Evolutionary conservation across 2,797 vertebrate species (phyloP).

Genomic region (Staurois parvus): DNA sequence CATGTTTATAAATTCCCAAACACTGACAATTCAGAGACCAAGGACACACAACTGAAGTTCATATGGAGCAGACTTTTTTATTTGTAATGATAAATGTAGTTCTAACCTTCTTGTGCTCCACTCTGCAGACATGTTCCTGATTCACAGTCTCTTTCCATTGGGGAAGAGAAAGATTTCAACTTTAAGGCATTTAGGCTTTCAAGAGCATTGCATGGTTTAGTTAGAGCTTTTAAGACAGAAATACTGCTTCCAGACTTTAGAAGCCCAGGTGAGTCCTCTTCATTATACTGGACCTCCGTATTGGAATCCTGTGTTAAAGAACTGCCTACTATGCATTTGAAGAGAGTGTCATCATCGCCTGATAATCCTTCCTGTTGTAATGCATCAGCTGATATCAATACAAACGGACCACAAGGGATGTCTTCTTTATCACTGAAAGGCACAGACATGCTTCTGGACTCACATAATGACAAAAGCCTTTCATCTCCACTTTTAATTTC

Average conservation of each 20-base stretch:
- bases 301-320: not conserved
- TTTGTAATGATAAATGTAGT: not conserved
- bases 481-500: not conserved
- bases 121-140: slow-evolving; percentile 19
- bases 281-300: not conserved
- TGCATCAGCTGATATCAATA: not conserved
- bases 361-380: not conserved
- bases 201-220: slow-evolving; percentile 72
- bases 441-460: not conserved
- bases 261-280: slow-evolving; percentile 52
- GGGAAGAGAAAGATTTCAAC: slow-evolving; percentile 41
- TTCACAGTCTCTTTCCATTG: slow-evolving; percentile 30
- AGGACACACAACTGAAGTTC: not conserved
- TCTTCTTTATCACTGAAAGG: not conserved
- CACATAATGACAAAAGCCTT: not conserved
- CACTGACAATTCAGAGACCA: not conserved
- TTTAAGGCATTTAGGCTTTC: slow-evolving; percentile 72
- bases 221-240: slow-evolving; percentile 70
- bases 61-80: not conserved
- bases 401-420: not conserved
- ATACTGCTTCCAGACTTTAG: slow-evolving; percentile 64
- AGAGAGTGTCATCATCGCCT: not conserved
- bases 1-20: too few species aligned
- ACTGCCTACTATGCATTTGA: not conserved
- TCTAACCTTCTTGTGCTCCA: slow-evolving; percentile 71